phyloP scores from a whole-genome alignment of 2,113 vertebrate genomes.

The Enhydra lutris region DNA sequence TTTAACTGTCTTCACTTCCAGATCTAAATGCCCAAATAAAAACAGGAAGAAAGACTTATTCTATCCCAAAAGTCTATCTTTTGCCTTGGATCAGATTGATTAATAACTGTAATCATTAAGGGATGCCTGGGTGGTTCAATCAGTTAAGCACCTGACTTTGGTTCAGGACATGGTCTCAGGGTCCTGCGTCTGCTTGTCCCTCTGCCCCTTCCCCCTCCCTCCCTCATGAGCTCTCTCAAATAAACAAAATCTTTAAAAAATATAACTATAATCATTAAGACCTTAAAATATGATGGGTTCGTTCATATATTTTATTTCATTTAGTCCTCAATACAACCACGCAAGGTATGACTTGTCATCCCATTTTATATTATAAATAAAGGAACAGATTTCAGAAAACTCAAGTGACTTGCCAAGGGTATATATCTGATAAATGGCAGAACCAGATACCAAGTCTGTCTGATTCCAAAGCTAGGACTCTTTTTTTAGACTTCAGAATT shows the following conservation, averaged over 20 bases:
- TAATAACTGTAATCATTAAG: not conserved
- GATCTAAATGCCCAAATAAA: constrained; percentile 7
- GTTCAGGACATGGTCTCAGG: not conserved
- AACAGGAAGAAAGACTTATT: not conserved
- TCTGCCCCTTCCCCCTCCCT: not conserved
- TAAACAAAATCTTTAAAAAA: not conserved
- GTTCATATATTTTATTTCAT: not conserved
- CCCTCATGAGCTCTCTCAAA: not conserved
- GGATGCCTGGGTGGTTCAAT: not conserved
- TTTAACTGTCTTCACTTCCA: not conserved
- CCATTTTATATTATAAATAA: not conserved
- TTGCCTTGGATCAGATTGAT: not conserved
- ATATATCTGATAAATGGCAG: not conserved
- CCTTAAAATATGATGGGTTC: not conserved
- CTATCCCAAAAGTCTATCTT: not conserved
- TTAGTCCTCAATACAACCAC: not conserved
- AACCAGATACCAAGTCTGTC: not conserved
- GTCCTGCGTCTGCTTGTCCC: not conserved
- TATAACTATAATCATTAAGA: not conserved
- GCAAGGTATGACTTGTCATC: not conserved
- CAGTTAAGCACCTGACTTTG: not conserved
- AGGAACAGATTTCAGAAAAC: constrained; percentile 3
- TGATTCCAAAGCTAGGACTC: not conserved
- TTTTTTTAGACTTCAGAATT: not conserved
- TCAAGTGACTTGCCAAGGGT: not conserved